A percentile compares a stretch with the other conserved stretches of the same genome.
These are phyloP conservation scores for Tricholauxania praeusta DNA, from an alignment of 2,888 invertebrate species.

Conservation along the genomic window DNA sequence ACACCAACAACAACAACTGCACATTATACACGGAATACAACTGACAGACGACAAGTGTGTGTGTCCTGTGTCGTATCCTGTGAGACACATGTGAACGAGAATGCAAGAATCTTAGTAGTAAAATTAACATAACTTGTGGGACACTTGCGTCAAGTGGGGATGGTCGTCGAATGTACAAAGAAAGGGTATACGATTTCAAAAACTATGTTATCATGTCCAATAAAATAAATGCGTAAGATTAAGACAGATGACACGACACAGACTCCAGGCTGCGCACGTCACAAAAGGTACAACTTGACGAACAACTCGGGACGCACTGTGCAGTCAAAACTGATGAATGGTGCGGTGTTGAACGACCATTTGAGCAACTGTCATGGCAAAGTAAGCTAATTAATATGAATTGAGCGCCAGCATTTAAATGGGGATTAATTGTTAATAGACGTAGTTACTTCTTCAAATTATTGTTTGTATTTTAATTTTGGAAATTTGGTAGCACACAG, in stretches of 20 bases:
- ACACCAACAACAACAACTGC: conserved; percentile 45
- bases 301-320: background rate
- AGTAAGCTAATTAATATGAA: conserved; percentile 23
- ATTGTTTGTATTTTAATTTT: background rate
- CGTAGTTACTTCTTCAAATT: conserved; percentile 17
- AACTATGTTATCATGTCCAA: conserved; percentile 33
- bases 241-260: conserved; percentile 37
- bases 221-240: conserved; percentile 42
- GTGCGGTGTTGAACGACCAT: no score
- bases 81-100: conserved; percentile 16
- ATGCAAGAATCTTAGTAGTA: conserved; percentile 15
- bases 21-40: conserved; percentile 34
- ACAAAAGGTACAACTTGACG: background rate
- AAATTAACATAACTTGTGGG: conserved; percentile 43
- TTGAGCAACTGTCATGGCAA: background rate
- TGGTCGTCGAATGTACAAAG: conserved; percentile 18
- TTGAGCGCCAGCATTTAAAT: conserved; percentile 22
- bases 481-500: background rate
- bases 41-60: conserved; percentile 59
- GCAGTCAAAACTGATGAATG: no score
- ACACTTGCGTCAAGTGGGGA: conserved; percentile 26
- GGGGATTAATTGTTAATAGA: conserved; percentile 27
- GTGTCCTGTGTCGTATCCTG: background rate
- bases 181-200: conserved; percentile 13
- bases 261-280: background rate